Conservation (phyloP, 2,888 invertebrate genomes). For the Maniola hyperantus region DNA sequence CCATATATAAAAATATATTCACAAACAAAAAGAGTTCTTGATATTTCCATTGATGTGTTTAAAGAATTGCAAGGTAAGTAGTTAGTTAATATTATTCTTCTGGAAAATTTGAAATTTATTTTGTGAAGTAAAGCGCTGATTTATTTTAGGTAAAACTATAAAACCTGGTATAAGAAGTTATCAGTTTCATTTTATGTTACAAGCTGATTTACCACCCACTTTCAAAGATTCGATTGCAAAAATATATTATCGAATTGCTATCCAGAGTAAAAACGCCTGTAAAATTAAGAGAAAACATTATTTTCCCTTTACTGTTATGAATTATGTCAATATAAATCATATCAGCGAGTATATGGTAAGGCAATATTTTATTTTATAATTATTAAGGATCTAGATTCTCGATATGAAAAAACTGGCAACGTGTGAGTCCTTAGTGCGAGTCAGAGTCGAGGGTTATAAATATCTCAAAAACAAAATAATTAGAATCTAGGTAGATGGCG, state of each 20-base stretch:
- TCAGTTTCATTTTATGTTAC: conserved; percentile 67
- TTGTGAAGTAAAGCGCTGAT: neutral
- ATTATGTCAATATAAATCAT: conserved; percentile 62
- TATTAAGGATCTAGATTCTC: neutral
- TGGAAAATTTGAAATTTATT: too few species aligned
- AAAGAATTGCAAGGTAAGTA: conserved; percentile 48
- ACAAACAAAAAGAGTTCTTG: conserved; percentile 59
- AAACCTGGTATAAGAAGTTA: conserved; percentile 58
- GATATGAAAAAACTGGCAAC: too few species aligned
- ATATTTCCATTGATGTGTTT: conserved; percentile 57
- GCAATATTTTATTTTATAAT: conserved; percentile 14
- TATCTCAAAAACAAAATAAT: too few species aligned
- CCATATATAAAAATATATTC: conserved; percentile 71
- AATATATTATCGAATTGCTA: conserved; percentile 60
- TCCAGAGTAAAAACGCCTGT: conserved; percentile 56
- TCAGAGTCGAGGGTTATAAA: too few species aligned
- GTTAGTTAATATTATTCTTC: neutral
- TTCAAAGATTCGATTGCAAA: conserved; percentile 66
- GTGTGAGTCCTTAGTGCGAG: too few species aligned
- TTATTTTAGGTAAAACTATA: conserved; percentile 50
- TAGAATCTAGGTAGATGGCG: too few species aligned
- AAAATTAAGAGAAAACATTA: conserved; percentile 51
- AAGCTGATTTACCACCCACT: conserved; percentile 63
- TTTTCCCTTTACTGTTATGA: conserved; percentile 55
- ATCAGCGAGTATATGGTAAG: conserved; percentile 57